Percentiles rank a stretch among this genome's conserved stretches.
phyloP scores from a whole-genome alignment of 2,888 invertebrate species.

The Drosophila melanocephala region DNA sequence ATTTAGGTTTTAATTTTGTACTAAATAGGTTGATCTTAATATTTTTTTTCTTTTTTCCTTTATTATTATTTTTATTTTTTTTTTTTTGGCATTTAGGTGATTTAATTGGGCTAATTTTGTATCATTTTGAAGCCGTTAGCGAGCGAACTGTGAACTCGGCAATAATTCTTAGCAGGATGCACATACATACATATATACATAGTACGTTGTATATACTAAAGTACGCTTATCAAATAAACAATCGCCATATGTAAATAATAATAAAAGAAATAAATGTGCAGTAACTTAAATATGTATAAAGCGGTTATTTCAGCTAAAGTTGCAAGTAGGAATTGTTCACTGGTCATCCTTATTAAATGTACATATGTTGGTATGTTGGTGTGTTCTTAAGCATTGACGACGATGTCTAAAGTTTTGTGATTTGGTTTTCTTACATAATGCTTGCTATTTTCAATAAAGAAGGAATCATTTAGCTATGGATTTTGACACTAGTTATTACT shows the following conservation, averaged over 20 bases:
- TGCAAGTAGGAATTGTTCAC: conserved; percentile 6
- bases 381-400: conserved; percentile 6
- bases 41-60: not conserved
- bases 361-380: conserved; percentile 2
- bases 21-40: conserved; percentile 44
- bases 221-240: conserved; percentile 1
- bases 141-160: conserved; percentile 42
- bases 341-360: conserved; percentile 10
- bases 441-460: conserved; percentile 8
- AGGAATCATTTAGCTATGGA: conserved; percentile 34
- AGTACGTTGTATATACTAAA: conserved; percentile 7
- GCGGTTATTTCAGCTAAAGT: not conserved
- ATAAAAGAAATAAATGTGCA: not conserved
- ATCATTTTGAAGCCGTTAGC: conserved; percentile 38
- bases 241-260: not conserved
- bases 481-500: conserved; percentile 40
- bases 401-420: not conserved
- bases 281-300: conserved; percentile 1
- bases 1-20: conserved; percentile 42
- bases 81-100: conserved; percentile 31
- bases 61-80: not conserved
- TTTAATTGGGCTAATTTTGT: conserved; percentile 29
- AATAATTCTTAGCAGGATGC: conserved; percentile 17
- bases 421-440: not conserved
- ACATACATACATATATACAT: conserved; percentile 25